These are phyloP conservation scores for Syncerus caffer DNA, from an alignment of 2,797 vertebrate species.

Conservation along the genomic window DNA sequence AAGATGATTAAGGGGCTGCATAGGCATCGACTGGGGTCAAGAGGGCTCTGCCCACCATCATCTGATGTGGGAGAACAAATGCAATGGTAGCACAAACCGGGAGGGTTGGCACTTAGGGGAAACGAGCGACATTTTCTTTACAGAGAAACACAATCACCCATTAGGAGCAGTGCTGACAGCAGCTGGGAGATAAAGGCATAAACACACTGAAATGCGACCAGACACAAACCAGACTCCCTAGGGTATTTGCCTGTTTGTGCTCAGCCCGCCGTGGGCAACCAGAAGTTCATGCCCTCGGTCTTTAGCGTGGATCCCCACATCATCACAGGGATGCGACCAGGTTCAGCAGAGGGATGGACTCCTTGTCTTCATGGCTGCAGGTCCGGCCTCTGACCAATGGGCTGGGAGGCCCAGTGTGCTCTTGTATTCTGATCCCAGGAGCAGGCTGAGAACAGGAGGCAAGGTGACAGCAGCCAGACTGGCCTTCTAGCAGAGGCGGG, in stretches of 20 bases:
- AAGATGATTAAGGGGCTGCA: background rate
- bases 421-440: background rate
- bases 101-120: background rate
- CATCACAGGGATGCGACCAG: background rate
- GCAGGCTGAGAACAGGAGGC: background rate
- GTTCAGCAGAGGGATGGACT: background rate
- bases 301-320: rapidly evolving
- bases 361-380: background rate
- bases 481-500: background rate
- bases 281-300: rapidly evolving
- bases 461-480: rapidly evolving
- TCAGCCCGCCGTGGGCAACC: background rate
- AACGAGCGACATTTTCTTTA: background rate
- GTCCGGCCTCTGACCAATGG: rapidly evolving
- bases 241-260: background rate
- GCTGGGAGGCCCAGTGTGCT: rapidly evolving
- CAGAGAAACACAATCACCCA: background rate
- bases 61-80: background rate
- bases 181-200: background rate
- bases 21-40: rapidly evolving
- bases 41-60: rapidly evolving
- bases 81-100: rapidly evolving
- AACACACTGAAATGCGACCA: rapidly evolving
- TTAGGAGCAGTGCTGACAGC: rapidly evolving
- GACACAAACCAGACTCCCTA: rapidly evolving